Evolutionary conservation across 2,797 vertebrate genomes (phyloP).

Genomic region (Dicrostonyx torquatus): DNA sequence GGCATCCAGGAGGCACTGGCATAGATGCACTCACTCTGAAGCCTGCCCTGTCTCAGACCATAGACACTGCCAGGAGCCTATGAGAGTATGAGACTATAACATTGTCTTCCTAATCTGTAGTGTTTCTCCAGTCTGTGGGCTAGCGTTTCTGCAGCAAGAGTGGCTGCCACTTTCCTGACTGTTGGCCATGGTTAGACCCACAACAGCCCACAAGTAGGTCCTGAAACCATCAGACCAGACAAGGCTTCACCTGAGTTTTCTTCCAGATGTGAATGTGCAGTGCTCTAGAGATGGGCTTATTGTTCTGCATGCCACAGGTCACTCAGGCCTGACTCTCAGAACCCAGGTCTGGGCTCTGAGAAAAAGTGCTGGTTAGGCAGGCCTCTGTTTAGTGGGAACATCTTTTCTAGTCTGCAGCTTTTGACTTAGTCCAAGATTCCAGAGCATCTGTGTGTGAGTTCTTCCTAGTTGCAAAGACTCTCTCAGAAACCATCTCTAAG

Average conservation of each 20-base stretch:
- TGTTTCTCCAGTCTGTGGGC: background rate
- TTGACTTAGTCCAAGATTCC: background rate
- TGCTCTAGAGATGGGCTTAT: fast-evolving
- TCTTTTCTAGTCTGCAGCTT: background rate
- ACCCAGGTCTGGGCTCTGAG: background rate
- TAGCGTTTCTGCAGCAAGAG: background rate
- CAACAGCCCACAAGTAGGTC: background rate
- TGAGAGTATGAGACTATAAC: background rate
- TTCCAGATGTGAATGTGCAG: fast-evolving
- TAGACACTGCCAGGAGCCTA: background rate
- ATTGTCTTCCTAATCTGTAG: background rate
- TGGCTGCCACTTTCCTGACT: background rate
- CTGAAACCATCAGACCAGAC: background rate
- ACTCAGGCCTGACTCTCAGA: background rate
- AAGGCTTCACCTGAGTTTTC: background rate
- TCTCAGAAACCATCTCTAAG: background rate
- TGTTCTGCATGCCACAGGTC: fast-evolving
- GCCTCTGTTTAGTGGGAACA: background rate
- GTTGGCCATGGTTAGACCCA: background rate
- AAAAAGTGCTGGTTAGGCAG: background rate
- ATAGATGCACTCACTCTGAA: background rate
- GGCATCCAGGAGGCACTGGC: background rate
- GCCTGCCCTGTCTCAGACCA: background rate
- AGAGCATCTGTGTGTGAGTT: fast-evolving
- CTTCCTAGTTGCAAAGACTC: background rate